Percentiles rank a stretch among this genome's conserved stretches.
Evolutionary conservation across 2,113 vertebrate genomes (phyloP).

Genomic region (Euleptes europaea): DNA sequence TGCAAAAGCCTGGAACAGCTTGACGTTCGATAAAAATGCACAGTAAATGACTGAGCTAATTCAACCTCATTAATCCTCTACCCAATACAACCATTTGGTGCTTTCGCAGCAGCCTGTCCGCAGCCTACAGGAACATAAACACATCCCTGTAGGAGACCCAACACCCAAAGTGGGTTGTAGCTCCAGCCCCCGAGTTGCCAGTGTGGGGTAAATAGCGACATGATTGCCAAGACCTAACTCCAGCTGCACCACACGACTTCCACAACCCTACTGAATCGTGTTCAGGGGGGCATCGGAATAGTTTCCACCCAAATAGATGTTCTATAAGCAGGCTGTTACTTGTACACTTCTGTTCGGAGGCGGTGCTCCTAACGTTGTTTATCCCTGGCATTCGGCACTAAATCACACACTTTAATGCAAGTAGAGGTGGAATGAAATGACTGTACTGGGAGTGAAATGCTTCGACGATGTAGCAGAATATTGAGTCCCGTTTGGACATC

Average conservation of each 20-base stretch:
- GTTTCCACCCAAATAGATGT: background rate
- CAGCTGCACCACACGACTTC: background rate
- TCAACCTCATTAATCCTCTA: slow-evolving; percentile 77
- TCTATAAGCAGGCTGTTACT: background rate
- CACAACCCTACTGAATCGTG: slow-evolving; percentile 32
- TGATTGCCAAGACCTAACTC: slow-evolving; percentile 4
- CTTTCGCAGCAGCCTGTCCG: slow-evolving; percentile 58
- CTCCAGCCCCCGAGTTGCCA: slow-evolving; percentile 33
- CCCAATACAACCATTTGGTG: slow-evolving; percentile 66
- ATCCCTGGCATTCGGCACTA: background rate
- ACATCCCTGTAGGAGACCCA: slow-evolving; percentile 52
- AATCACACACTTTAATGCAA: too few species aligned
- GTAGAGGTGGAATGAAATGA: background rate
- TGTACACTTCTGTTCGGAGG: slow-evolving; percentile 5
- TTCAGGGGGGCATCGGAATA: slow-evolving; percentile 14
- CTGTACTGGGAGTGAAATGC: background rate
- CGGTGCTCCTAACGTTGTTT: background rate
- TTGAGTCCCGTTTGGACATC: background rate
- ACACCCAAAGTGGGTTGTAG: slow-evolving; percentile 28
- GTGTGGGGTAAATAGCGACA: slow-evolving; percentile 32
- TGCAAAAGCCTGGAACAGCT: slow-evolving; percentile 72
- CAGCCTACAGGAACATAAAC: slow-evolving; percentile 60
- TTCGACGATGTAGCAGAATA: background rate
- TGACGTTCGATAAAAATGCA: slow-evolving; percentile 75
- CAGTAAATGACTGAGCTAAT: slow-evolving; percentile 76